Conservation (phyloP, 2,113 vertebrate genomes). For the Pantherophis guttatus region DNA sequence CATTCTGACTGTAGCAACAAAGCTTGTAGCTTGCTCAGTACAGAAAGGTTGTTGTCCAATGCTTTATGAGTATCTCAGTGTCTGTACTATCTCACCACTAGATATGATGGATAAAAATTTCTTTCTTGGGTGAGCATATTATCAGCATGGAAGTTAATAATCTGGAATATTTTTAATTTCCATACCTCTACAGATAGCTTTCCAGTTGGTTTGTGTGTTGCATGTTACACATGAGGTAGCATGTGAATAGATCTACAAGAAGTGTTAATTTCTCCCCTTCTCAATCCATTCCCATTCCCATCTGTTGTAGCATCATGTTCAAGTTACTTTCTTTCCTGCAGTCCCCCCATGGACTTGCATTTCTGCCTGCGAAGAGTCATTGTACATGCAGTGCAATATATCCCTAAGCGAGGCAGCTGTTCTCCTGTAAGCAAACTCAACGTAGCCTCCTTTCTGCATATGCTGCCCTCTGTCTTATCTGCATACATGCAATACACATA, state of each 20-base stretch:
- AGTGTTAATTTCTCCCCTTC: not conserved
- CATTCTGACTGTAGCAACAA: not conserved
- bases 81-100: not conserved
- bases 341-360: conserved; percentile 18
- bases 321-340: not conserved
- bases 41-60: not conserved
- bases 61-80: not conserved
- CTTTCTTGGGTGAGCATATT: not conserved
- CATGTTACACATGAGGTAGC: not conserved
- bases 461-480: not conserved
- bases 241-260: not conserved
- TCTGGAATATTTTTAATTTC: not conserved
- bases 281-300: not conserved
- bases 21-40: not conserved
- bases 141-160: not conserved
- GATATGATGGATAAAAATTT: not conserved
- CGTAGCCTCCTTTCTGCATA: not conserved
- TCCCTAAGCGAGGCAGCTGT: conserved; percentile 23
- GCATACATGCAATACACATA: not conserved
- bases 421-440: conserved; percentile 1
- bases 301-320: conserved; percentile 12
- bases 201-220: not conserved
- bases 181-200: not conserved
- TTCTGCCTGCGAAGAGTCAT: conserved; percentile 26
- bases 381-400: conserved; percentile 18